Percentiles rank a stretch among this genome's conserved stretches.
Evolutionary conservation across 2,888 invertebrate species (phyloP).

Genomic region (Protophormia terraenovae): DNA sequence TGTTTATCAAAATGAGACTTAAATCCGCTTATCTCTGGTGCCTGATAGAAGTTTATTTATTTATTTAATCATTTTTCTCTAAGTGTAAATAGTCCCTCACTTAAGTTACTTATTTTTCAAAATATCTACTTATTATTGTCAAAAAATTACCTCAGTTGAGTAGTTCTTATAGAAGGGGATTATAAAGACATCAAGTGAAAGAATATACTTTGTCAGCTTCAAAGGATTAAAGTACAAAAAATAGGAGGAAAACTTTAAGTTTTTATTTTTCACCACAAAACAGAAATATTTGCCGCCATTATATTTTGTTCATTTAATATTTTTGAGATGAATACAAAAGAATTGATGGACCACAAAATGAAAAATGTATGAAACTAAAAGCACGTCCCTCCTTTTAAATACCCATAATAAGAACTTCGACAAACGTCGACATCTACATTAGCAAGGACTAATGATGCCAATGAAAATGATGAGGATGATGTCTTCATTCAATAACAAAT

Average conservation of each 20-base stretch:
- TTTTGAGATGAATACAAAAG: neutral
- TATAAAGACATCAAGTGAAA: neutral
- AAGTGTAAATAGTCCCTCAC: too few relatives aligned
- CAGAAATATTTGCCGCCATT: neutral
- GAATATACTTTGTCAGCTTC: neutral
- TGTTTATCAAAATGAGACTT: too few relatives aligned
- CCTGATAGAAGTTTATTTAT: neutral
- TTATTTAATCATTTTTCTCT: neutral
- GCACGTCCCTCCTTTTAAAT: neutral
- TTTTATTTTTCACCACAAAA: neutral
- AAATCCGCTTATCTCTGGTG: too few relatives aligned
- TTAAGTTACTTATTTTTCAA: neutral
- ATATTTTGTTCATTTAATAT: neutral
- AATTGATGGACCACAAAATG: conserved; percentile 9
- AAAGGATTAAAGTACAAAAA: neutral
- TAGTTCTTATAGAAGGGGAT: neutral
- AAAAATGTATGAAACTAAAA: neutral
- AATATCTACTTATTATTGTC: neutral
- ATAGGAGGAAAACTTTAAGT: neutral
- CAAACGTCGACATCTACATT: neutral
- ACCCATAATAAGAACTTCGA: neutral
- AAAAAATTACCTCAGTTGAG: conserved; percentile 1
- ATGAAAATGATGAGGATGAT: neutral
- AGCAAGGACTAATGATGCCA: neutral
- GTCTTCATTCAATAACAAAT: neutral